Evolutionary conservation across 2,888 invertebrate species (phyloP).

Genomic region (Melanchra persicariae): DNA sequence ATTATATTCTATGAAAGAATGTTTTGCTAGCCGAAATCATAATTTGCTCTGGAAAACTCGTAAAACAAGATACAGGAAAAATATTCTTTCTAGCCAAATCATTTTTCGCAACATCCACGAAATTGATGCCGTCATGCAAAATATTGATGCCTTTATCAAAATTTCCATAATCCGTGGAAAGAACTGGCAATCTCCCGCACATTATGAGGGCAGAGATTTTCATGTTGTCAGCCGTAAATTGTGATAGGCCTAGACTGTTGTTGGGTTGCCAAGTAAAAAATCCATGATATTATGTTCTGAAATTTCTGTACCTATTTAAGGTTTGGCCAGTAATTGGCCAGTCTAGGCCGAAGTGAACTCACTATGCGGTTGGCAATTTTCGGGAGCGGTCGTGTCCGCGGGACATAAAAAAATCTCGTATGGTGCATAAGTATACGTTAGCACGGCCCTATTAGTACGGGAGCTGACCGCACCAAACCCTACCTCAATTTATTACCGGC

Average conservation of each 20-base stretch:
- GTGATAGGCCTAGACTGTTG: neutral
- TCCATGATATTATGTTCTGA: too few relatives aligned
- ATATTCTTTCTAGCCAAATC: slow-evolving; percentile 11
- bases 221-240: slow-evolving; percentile 10
- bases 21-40: neutral
- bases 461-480: too few relatives aligned
- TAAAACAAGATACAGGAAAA: slow-evolving; percentile 26
- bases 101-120: slow-evolving; percentile 23
- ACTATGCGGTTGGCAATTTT: too few relatives aligned
- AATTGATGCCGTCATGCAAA: slow-evolving; percentile 21
- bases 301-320: too few relatives aligned
- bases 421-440: too few relatives aligned
- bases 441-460: too few relatives aligned
- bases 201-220: neutral
- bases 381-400: too few relatives aligned
- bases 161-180: slow-evolving; percentile 38
- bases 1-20: neutral
- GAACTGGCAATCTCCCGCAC: neutral
- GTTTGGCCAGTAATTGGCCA: too few relatives aligned
- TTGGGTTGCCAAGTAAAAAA: neutral
- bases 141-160: slow-evolving; percentile 23
- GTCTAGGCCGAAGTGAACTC: too few relatives aligned
- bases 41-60: neutral
- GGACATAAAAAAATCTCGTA: too few relatives aligned
- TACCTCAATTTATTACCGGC: too few relatives aligned